Base-by-base conservation (phyloP, 2,797 vertebrate species). In the Pseudochirops cupreus region DNA sequence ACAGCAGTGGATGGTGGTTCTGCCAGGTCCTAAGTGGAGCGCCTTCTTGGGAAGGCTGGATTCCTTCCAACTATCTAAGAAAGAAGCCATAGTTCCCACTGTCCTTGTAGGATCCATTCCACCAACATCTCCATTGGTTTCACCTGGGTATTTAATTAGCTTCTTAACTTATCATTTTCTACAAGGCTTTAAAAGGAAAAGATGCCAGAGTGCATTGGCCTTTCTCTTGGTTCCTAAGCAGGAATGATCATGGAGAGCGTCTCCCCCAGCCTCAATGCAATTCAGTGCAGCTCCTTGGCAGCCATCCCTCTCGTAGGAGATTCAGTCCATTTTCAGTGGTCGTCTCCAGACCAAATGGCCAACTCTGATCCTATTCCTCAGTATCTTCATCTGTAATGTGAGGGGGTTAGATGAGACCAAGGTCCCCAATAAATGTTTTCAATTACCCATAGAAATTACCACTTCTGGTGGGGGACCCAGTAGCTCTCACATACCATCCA, bases 41-140 rank as follows among this genome's bases (percentile, higher is more conserved):
- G 12, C 98, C 98, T 0, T 98, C 98, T 96, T 99, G 99, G 96
- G 99, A 99, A 99, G 99, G 99, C 99, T 99, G 99, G 99, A 99
- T 99, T 98, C 99, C 99, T 98, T 99, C 99, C 93, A 99, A 99
- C 98, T 99, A 99, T 98, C 99, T 99, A 97, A 98, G 99, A 96
- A 99, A 99, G 99, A 99, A 99, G 98, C 99, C 99, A 0, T 99
- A 99, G 98, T 96, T 11, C 21, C 97, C 74, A 5, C 91, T 93
- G 91, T 67, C 93, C 94, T 94, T 92, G 29, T 33, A 92, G 59
- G 92, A 96, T 95, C 59, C 95, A 97, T 59, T 4, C 1, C 95
- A 94, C 53, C 0, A 29, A 82, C 82, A 29, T 67, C 97, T 95
- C 97, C 96, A 55, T 90, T 55, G 95, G 97, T 98, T 97, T 95